Base-by-base conservation (phyloP, 1,140 invertebrate species). In the Zaprionus ghesquierei region DNA sequence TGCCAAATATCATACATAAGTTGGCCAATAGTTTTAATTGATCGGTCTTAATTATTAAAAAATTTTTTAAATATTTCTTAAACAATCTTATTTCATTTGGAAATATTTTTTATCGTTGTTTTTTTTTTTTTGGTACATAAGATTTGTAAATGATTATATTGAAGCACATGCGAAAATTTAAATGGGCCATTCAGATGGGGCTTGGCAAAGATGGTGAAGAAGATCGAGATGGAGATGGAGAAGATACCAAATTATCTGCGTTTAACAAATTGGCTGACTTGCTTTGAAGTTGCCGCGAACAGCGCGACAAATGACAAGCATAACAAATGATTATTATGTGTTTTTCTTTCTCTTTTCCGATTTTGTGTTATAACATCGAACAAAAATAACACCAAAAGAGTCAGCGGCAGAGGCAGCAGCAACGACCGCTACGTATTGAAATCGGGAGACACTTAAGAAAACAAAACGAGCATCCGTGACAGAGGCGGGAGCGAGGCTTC, bases 241-340 rank as follows among this genome's bases (percentile, higher is more conserved):
- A 77, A 69, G 74, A 81, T 77, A 85, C 22, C 49, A 63, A 63
- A 63, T 82, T 87, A 85, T 66, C 51, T 70, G 79, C 80, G 84
- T 89, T 89, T 85, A 90, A 90, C 89, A 90, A 90, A 90, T 90
- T 90, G 80, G 80, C 53, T 81, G 78, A 85, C 69, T 75, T 64
- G 51, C 84, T 90, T 90, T 90, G 89, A 90, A 90, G 77, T 81
- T 71, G 74, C 89, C 89, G 89, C 55, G 61, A 60, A 27, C 61
- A 64, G 78, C 76, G 78, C 76, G 80, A 90, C 89, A 90, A 89
- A 89, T 89, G 89, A 90, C 89, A 90, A 79, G 80, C 89, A 90
- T 90, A 81, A 89, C 89, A 90, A 90, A 90, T 90, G 80, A 84
- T 85, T 74, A 87, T 75, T 77, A 73, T 89, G 74, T 69, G 75